Base-by-base conservation (phyloP, 2,113 vertebrate genomes). In the Onychostruthus taczanowskii region DNA sequence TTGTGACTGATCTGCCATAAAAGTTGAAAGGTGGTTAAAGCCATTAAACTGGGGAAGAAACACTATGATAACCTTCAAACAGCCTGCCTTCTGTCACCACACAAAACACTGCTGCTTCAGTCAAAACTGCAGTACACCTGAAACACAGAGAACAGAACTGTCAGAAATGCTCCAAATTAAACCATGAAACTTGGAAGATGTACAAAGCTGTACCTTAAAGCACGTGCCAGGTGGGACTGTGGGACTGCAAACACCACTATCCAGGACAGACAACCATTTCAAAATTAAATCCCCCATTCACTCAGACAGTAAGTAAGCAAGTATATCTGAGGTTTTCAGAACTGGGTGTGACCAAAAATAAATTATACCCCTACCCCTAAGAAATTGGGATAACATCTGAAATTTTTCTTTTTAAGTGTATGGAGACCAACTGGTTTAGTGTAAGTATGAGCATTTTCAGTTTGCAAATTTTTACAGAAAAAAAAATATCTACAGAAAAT, bases 21-120 rank as follows among this genome's bases (percentile, higher is more conserved):
- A 94, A 94, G 72, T 59, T 95, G 79, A 95, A 96, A 96, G 67
- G 61, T 67, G 31, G 31, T 68, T 84, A 95, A 78, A 92, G 52
- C 24, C 80, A 50, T 64, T 46, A 47, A 92, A 80, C 62, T 49
- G 47, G 15, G 14, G 27, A 92, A 95, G 53, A 95, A 95, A 82
- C 39, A 37, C 47, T 53, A 10, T 28, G n/a, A 55, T 46, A 49
- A n/a, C 27, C 84, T 84, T 91, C 56, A 47, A 85, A 91, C 27
- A 83, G 43, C 52, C n/a, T 77, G 47, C 43, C 50, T 77, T 83
- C 39, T 74, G 39, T 55, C 67, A 63, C 27, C 35, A 66, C 4
- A 12, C 67, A 85, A 83, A 80, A 30, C 64, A 79, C 6, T 80
- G 37, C 74, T 75, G 66, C 39, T 26, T 35, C 66, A 66, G 70